phyloP scores from a whole-genome alignment of 1,140 invertebrate genomes.

The Yoshiicerus persimilis region DNA sequence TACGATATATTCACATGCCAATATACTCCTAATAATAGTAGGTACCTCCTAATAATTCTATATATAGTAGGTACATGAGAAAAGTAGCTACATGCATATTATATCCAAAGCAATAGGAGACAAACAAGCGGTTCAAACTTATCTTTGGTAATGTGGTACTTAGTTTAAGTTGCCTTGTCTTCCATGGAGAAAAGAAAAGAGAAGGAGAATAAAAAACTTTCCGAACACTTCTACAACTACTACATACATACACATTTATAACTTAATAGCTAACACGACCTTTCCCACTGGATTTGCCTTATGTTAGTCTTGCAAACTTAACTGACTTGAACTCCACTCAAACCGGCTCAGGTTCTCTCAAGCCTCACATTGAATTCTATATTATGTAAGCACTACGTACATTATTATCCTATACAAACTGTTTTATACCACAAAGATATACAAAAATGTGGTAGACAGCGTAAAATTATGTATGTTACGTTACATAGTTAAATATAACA shows the following conservation, averaged over 20 bases:
- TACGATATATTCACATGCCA: too few species aligned
- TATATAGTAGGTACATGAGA: not conserved
- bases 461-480: not conserved
- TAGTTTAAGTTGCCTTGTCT: constrained; percentile 6
- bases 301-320: not conserved
- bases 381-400: not conserved
- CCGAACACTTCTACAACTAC: not conserved
- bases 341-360: not conserved
- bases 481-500: not conserved
- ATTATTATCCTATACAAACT: not conserved
- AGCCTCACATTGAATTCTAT: not conserved
- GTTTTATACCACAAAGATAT: not conserved
- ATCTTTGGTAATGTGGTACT: not conserved
- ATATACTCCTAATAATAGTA: not conserved
- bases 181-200: not conserved
- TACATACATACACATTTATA: not conserved
- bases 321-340: not conserved
- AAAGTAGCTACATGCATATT: not conserved
- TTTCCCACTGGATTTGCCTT: constrained; percentile 8
- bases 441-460: not conserved
- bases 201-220: not conserved
- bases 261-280: not conserved
- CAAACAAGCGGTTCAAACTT: constrained; percentile 8
- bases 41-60: not conserved
- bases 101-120: not conserved